Evolutionary conservation across 2,113 vertebrate genomes (phyloP).

Genomic region (Procavia capensis): DNA sequence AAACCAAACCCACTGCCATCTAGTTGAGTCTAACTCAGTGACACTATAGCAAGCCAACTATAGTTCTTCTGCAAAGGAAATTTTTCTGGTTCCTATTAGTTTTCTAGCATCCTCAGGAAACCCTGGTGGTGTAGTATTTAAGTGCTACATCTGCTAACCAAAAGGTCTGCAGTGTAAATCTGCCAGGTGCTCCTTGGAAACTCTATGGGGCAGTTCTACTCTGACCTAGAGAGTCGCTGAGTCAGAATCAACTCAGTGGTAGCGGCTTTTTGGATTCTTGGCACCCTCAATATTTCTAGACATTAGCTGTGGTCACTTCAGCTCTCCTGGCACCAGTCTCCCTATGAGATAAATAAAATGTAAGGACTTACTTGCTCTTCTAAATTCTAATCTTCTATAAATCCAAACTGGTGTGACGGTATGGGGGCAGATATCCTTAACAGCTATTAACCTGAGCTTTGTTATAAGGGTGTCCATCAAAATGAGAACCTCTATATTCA

Average conservation of each 20-base stretch:
- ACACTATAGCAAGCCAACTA: background rate
- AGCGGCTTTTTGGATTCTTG: too few species aligned
- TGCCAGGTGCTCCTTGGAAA: too few species aligned
- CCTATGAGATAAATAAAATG: constrained; percentile 29
- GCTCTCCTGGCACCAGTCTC: background rate
- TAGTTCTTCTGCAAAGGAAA: constrained; percentile 27
- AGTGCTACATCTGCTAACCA: too few species aligned
- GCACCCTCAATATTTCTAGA: constrained; percentile 52
- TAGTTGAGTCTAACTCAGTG: too few species aligned
- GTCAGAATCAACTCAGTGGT: too few species aligned
- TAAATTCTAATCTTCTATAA: constrained; percentile 53
- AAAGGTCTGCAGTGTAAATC: too few species aligned
- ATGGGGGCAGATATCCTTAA: constrained; percentile 4
- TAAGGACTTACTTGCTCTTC: constrained; percentile 21
- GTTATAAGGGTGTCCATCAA: constrained; percentile 1
- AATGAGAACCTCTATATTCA: constrained; percentile 22
- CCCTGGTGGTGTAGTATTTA: too few species aligned
- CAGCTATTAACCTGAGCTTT: constrained; percentile 37
- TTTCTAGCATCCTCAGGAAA: constrained; percentile 29
- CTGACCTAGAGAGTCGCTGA: too few species aligned
- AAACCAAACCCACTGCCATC: too few species aligned
- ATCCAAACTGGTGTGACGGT: background rate
- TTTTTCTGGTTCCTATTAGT: constrained; percentile 12
- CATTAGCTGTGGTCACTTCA: background rate
- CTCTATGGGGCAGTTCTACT: too few species aligned